Percentiles rank a stretch among this genome's conserved stretches.
Evolutionary conservation across 2,888 invertebrate genomes (phyloP).

Genomic region (Cyclophora punctaria): DNA sequence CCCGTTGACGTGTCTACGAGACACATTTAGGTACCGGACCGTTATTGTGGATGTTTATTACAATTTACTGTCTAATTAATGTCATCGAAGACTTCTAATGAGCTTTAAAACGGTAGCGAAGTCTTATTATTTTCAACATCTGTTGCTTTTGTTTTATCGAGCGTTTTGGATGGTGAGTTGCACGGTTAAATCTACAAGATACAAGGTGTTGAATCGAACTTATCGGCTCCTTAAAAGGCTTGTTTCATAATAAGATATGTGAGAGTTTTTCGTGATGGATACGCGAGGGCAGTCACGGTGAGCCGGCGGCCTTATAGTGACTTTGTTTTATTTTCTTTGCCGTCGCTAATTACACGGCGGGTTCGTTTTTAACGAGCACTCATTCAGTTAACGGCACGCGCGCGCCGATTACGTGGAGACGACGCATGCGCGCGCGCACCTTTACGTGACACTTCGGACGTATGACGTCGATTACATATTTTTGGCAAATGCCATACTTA

Average conservation of each 20-base stretch:
- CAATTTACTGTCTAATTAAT: too few species aligned
- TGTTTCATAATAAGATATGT: slow-evolving; percentile 67
- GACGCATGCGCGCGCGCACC: slow-evolving; percentile 14
- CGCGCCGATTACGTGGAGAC: slow-evolving; percentile 12
- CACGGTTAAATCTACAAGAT: too few species aligned
- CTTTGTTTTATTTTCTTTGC: slow-evolving; percentile 53
- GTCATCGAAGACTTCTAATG: too few species aligned
- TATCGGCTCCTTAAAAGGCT: slow-evolving; percentile 44
- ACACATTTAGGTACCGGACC: background rate
- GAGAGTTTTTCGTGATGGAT: slow-evolving; percentile 67
- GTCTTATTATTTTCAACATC: slow-evolving; percentile 10
- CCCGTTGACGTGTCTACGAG: background rate
- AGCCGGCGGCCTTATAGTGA: slow-evolving; percentile 39
- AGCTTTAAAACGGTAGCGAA: background rate
- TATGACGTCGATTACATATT: slow-evolving; percentile 27
- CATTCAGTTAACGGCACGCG: slow-evolving; percentile 57
- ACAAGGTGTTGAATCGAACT: slow-evolving; percentile 3
- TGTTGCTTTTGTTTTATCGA: slow-evolving; percentile 11
- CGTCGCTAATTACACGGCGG: slow-evolving; percentile 60
- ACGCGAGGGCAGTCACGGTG: slow-evolving; percentile 64
- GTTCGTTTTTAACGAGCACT: slow-evolving; percentile 62
- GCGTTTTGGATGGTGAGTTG: too few species aligned
- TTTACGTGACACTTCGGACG: slow-evolving; percentile 32
- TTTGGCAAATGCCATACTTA: slow-evolving; percentile 12
- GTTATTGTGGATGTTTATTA: background rate